Conservation (phyloP, 2,113 vertebrate genomes). For the Apodemus sylvaticus region DNA sequence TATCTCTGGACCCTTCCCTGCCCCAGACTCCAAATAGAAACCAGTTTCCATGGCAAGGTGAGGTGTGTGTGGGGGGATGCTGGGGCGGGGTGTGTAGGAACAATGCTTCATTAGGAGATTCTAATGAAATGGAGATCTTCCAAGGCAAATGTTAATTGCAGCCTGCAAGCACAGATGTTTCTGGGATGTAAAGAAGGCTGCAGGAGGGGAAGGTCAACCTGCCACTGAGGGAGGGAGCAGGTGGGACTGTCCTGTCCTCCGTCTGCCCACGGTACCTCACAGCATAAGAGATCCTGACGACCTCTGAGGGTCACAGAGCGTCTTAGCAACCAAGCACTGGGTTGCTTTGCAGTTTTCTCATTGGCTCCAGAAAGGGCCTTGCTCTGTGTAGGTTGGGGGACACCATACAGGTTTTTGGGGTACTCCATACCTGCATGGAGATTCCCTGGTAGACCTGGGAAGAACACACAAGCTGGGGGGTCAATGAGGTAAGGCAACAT, state of each 20-base stretch:
- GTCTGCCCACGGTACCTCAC: not conserved
- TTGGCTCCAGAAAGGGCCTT: not conserved
- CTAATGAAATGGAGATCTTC: slow-evolving; percentile 14
- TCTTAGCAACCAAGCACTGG: not conserved
- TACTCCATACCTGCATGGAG: not conserved
- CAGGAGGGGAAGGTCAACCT: not conserved
- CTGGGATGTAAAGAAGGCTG: not conserved
- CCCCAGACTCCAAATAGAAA: not conserved
- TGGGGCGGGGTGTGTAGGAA: not conserved
- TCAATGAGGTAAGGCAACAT: accelerated
- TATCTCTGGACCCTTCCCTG: not conserved
- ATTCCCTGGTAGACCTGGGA: not conserved
- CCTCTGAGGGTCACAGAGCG: not conserved
- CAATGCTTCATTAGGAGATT: slow-evolving; percentile 4
- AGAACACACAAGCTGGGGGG: accelerated
- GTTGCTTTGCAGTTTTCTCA: not conserved
- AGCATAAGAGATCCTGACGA: not conserved
- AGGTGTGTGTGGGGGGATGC: not conserved
- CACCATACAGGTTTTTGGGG: not conserved
- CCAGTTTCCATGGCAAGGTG: not conserved
- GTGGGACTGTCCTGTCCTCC: accelerated
- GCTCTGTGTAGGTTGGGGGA: accelerated
- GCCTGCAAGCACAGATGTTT: not conserved
- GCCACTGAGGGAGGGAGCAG: accelerated
- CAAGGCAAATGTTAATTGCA: slow-evolving; percentile 38